Evolutionary conservation across 2,797 vertebrate species (phyloP).

Genomic region (Tokudaia tokunoshimensis): DNA sequence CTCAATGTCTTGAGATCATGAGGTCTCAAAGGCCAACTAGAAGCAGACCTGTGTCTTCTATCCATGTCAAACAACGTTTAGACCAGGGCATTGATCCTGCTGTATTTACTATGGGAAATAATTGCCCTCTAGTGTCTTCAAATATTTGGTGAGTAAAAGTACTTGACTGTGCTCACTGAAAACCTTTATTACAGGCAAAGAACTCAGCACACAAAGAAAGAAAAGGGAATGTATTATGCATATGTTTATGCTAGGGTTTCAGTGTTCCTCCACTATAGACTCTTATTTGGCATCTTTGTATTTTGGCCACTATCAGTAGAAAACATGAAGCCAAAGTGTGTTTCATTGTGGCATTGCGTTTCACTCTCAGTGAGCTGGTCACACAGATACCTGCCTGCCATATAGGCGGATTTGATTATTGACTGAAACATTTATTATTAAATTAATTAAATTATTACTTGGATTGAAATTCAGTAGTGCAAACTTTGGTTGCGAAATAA

Average conservation of each 20-base stretch:
- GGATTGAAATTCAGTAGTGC: neutral
- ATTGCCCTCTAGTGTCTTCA: neutral
- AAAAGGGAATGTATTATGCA: neutral
- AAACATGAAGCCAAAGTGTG: neutral
- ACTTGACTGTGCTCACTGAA: slow-evolving; percentile 8
- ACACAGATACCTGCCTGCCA: neutral
- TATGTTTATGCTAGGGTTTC: neutral
- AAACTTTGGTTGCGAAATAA: neutral
- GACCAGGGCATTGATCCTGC: neutral
- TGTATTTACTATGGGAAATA: slow-evolving; percentile 21
- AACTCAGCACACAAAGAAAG: neutral
- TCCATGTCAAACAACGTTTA: neutral
- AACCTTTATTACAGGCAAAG: neutral
- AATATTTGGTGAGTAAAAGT: neutral
- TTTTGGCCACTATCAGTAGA: neutral
- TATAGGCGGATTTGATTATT: neutral
- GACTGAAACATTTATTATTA: slow-evolving; percentile 29
- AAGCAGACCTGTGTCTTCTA: neutral
- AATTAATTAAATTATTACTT: neutral
- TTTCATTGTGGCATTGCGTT: neutral
- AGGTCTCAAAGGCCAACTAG: neutral
- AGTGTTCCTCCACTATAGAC: neutral
- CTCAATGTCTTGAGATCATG: neutral
- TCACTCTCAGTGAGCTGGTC: neutral
- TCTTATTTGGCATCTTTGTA: neutral